phyloP scores from a whole-genome alignment of 2,888 invertebrate species.

The Ditylenchus weischeri region DNA sequence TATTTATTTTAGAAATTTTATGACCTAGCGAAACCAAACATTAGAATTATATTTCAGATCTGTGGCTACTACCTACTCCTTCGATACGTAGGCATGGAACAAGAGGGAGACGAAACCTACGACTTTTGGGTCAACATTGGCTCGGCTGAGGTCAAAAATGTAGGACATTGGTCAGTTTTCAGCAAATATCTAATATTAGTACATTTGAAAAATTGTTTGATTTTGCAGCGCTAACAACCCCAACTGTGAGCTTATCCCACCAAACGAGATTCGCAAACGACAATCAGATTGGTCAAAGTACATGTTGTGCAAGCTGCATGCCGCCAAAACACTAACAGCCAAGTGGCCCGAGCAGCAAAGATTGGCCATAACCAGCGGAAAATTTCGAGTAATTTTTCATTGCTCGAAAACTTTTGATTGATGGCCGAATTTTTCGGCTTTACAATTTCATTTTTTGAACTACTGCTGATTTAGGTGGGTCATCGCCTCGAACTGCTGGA shows the following conservation, averaged over 20 bases:
- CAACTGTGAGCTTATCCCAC: conserved; percentile 24
- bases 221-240: conserved; percentile 70
- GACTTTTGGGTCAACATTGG: conserved; percentile 97
- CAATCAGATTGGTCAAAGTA: conserved; percentile 21
- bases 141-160: conserved; percentile 88
- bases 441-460: too few relatives aligned
- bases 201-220: background rate
- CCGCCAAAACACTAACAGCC: conserved; percentile 17
- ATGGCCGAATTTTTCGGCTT: too few relatives aligned
- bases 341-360: conserved; percentile 20
- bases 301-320: conserved; percentile 15
- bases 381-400: conserved; percentile 12
- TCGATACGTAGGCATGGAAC: conserved; percentile 82
- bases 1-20: too few relatives aligned
- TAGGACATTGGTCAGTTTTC: conserved; percentile 88
- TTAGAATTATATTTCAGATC: conserved; percentile 15
- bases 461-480: conserved; percentile 28
- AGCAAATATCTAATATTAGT: background rate
- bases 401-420: too few relatives aligned
- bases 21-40: too few relatives aligned
- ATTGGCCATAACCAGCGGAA: conserved; percentile 16
- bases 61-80: conserved; percentile 66
- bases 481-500: conserved; percentile 45
- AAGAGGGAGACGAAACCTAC: conserved; percentile 73
- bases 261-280: conserved; percentile 14